Percentiles rank a stretch among this genome's conserved stretches.
phyloP scores from a whole-genome alignment of 2,113 vertebrate genomes.

The Proterorhinus semilunaris region DNA sequence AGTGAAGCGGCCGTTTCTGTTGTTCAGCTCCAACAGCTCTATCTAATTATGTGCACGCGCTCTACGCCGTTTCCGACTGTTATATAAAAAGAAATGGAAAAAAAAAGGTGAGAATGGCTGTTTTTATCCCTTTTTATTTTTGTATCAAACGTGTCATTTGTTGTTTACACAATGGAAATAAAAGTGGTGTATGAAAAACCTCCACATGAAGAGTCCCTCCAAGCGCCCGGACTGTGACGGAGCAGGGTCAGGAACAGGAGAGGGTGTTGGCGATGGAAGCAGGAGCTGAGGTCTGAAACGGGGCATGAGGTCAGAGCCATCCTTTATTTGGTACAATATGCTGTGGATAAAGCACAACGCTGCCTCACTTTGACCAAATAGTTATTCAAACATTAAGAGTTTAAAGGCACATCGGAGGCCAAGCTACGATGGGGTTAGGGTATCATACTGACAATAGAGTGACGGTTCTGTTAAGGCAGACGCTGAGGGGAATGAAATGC shows the following conservation, averaged over 20 bases:
- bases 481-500: too few species aligned
- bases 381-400: too few species aligned
- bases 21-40: constrained; percentile 34
- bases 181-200: constrained; percentile 78
- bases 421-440: too few species aligned
- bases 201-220: constrained; percentile 65
- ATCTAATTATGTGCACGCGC: constrained; percentile 62
- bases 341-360: too few species aligned
- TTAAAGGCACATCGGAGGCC: too few species aligned
- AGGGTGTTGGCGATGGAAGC: too few species aligned
- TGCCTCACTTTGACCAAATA: too few species aligned
- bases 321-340: too few species aligned
- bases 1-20: constrained; percentile 25
- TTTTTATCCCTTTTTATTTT: constrained; percentile 76
- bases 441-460: too few species aligned
- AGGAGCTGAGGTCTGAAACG: too few species aligned
- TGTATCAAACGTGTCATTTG: constrained; percentile 73
- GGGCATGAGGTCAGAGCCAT: too few species aligned
- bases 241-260: background rate
- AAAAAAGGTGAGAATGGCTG: constrained; percentile 48
- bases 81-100: constrained; percentile 26
- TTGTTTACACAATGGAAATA: constrained; percentile 76
- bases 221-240: constrained; percentile 34
- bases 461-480: too few species aligned
- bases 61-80: constrained; percentile 22